Evolutionary conservation across 2,888 invertebrate genomes (phyloP).

Genomic region (Pyralis farinalis): DNA sequence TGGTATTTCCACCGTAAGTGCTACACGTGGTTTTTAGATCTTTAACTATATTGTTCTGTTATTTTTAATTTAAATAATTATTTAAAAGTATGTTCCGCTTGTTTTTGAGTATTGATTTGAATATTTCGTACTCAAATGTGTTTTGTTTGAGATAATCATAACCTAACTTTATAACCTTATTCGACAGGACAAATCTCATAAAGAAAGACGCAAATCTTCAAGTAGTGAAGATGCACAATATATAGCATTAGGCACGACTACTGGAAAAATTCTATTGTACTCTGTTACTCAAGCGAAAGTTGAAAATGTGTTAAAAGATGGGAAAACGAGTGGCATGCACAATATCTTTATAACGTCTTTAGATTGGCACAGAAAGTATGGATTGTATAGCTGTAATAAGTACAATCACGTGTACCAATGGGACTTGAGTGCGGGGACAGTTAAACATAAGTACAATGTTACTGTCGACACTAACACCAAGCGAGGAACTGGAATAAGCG

Average conservation of each 20-base stretch:
- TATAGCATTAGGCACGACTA: slow-evolving; percentile 87
- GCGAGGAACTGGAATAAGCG: slow-evolving; percentile 74
- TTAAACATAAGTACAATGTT: slow-evolving; percentile 74
- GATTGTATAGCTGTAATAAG: slow-evolving; percentile 75
- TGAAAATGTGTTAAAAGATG: slow-evolving; percentile 78
- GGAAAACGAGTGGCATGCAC: slow-evolving; percentile 52
- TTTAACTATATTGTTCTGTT: too few species aligned
- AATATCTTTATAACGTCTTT: slow-evolving; percentile 61
- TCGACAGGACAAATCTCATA: too few species aligned
- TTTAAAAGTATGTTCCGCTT: too few species aligned
- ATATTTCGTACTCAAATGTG: too few species aligned
- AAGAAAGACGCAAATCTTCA: slow-evolving; percentile 34
- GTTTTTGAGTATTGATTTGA: too few species aligned
- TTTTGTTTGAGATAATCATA: too few species aligned
- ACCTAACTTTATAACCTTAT: too few species aligned
- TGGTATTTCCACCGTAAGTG: slow-evolving; percentile 66
- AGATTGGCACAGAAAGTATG: slow-evolving; percentile 79
- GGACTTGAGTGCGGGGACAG: slow-evolving; percentile 68
- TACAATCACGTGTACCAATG: slow-evolving; percentile 79
- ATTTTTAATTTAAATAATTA: too few species aligned
- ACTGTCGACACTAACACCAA: slow-evolving; percentile 84
- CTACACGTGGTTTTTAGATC: slow-evolving; percentile 59
- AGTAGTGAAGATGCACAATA: slow-evolving; percentile 55
- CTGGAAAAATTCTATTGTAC: slow-evolving; percentile 87
- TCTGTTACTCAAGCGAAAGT: slow-evolving; percentile 84